Evolutionary conservation across 1,140 invertebrate species (phyloP).

Genomic region (Drosophila mauritiana): DNA sequence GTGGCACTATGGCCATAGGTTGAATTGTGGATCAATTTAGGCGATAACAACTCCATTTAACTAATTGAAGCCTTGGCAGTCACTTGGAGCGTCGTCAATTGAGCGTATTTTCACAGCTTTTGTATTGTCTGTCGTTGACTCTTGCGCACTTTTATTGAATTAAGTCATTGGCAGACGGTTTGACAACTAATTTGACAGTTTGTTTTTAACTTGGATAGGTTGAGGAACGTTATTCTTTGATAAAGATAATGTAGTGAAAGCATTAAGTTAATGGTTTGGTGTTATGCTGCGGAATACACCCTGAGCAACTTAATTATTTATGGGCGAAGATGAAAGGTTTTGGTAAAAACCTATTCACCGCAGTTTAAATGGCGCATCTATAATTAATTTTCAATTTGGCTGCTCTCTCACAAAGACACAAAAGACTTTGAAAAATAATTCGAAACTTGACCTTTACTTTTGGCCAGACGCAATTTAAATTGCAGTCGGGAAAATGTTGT

Average conservation of each 20-base stretch:
- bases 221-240: not conserved
- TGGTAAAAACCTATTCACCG: not conserved
- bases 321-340: not conserved
- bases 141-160: slow-evolving; percentile 17
- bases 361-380: not conserved
- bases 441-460: not conserved
- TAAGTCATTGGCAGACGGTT: slow-evolving; percentile 1
- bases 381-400: not conserved
- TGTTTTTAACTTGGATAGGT: not conserved
- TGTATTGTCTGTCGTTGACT: slow-evolving; percentile 13
- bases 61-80: slow-evolving; percentile 41
- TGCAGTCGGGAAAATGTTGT: slow-evolving; percentile 9
- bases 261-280: not conserved
- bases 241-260: not conserved
- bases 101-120: slow-evolving; percentile 19
- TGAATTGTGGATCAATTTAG: slow-evolving; percentile 41
- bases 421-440: not conserved
- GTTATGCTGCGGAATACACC: not conserved
- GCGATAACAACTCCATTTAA: slow-evolving; percentile 51
- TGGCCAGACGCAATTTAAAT: slow-evolving; percentile 19
- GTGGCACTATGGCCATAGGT: slow-evolving; percentile 10
- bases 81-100: slow-evolving; percentile 22
- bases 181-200: not conserved
- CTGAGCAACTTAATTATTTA: not conserved
- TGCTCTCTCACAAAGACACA: not conserved